Conservation (phyloP, 2,797 vertebrate species). For the Cryptoprocta ferox region DNA sequence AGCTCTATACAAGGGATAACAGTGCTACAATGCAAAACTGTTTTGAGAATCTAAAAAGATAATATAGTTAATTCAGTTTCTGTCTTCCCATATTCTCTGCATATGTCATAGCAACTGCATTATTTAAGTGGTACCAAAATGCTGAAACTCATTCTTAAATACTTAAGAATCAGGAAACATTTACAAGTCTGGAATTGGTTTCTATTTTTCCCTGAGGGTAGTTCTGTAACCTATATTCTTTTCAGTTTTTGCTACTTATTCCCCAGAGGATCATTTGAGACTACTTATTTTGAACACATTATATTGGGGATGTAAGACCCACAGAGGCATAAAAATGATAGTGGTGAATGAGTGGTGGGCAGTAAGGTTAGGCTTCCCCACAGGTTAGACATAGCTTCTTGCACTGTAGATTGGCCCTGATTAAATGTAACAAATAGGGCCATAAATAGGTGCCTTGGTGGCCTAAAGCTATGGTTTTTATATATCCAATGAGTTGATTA, state of each 20-base stretch:
- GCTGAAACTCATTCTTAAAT: neutral
- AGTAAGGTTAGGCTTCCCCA: neutral
- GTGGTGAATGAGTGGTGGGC: neutral
- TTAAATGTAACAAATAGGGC: neutral
- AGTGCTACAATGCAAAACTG: neutral
- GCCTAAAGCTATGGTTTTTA: neutral
- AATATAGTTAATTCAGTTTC: neutral
- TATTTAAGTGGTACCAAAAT: constrained; percentile 12
- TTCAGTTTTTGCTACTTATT: neutral
- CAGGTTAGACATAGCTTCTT: neutral
- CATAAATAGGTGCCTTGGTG: neutral
- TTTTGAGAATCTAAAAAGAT: neutral
- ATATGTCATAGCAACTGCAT: neutral
- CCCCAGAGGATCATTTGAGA: neutral
- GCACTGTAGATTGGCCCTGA: neutral
- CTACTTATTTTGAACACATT: constrained; percentile 20
- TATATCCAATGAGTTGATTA: neutral
- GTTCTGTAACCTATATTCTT: neutral
- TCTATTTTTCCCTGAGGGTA: neutral
- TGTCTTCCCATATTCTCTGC: neutral
- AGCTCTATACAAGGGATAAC: neutral
- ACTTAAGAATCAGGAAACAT: neutral
- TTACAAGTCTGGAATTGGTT: neutral
- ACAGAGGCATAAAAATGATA: neutral
- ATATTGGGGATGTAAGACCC: neutral